A percentile compares a stretch with the other conserved stretches of the same genome.
These are phyloP conservation scores for Drosophila affinis DNA, from an alignment of 2,888 invertebrate species.

Conservation along the genomic window DNA sequence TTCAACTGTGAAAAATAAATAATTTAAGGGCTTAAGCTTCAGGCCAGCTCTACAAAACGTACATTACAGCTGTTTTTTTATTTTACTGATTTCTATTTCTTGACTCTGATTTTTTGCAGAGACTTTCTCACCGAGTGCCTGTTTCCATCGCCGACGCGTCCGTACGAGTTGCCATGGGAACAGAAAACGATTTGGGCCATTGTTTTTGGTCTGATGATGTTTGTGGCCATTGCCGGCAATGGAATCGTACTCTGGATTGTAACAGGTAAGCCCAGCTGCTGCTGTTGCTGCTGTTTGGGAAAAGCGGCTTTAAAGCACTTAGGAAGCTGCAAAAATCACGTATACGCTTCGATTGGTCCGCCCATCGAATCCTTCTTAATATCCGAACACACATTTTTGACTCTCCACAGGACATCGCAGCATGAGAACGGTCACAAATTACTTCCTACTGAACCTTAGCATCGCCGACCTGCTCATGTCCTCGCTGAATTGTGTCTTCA, in stretches of 20 bases:
- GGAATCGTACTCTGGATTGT: constrained; percentile 97
- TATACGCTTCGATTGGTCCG: constrained; percentile 30
- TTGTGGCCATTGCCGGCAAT: constrained; percentile 93
- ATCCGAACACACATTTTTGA: constrained; percentile 38
- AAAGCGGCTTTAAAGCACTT: constrained; percentile 16
- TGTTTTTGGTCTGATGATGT: constrained; percentile 90
- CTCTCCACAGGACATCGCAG: constrained; percentile 88
- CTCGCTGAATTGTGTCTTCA: constrained; percentile 94
- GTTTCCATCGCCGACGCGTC: constrained; percentile 85
- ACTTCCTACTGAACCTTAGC: constrained; percentile 94
- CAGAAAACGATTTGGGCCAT: constrained; percentile 90
- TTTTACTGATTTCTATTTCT: not conserved
- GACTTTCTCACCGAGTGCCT: constrained; percentile 86
- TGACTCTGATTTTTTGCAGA: constrained; percentile 76
- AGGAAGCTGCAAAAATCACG: constrained; percentile 18
- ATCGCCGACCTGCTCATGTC: constrained; percentile 95
- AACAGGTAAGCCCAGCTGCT: constrained; percentile 86
- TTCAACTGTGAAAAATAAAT: not conserved
- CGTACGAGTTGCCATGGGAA: constrained; percentile 87
- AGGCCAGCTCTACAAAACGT: not conserved
- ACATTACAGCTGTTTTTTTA: not conserved
- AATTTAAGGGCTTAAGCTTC: not conserved
- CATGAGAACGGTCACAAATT: constrained; percentile 96
- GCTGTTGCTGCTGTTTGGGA: not conserved
- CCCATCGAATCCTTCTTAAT: constrained; percentile 21